phyloP scores from a whole-genome alignment of 1,140 invertebrate genomes.

The Globodera rostochiensis region DNA sequence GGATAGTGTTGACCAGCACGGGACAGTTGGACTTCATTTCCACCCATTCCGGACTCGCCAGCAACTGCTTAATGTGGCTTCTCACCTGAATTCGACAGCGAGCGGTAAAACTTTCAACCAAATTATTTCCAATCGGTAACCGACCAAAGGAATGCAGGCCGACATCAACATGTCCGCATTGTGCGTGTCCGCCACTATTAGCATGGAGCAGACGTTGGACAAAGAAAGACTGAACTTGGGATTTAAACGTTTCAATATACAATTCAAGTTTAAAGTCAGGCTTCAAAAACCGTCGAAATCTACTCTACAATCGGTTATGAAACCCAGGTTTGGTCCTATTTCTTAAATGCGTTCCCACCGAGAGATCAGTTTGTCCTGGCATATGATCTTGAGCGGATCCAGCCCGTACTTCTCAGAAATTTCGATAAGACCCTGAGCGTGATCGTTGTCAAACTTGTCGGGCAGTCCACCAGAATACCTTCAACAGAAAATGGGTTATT shows the following conservation, averaged over 20 bases:
- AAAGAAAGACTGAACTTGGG: slow-evolving; percentile 44
- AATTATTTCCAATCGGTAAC: slow-evolving; percentile 38
- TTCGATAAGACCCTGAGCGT: slow-evolving; percentile 56
- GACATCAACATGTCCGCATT: slow-evolving; percentile 54
- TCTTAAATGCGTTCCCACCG: slow-evolving; percentile 35
- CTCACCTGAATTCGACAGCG: slow-evolving; percentile 38
- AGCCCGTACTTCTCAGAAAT: slow-evolving; percentile 62
- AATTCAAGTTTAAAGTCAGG: not conserved
- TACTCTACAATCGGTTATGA: too few relatives aligned
- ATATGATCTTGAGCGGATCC: slow-evolving; percentile 57
- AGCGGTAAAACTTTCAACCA: not conserved
- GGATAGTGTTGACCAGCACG: slow-evolving; percentile 41
- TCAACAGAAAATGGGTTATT: slow-evolving; percentile 3
- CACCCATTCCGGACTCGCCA: slow-evolving; percentile 43
- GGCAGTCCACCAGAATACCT: slow-evolving; percentile 47
- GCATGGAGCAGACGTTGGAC: slow-evolving; percentile 53
- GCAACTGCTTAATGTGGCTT: slow-evolving; percentile 34
- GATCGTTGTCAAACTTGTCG: slow-evolving; percentile 49
- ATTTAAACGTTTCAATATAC: not conserved
- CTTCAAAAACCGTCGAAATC: slow-evolving; percentile 4
- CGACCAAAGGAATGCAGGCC: slow-evolving; percentile 56
- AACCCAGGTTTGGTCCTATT: too few relatives aligned
- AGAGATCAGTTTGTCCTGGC: slow-evolving; percentile 58
- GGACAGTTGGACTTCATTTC: slow-evolving; percentile 48
- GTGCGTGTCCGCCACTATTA: slow-evolving; percentile 56